Base-by-base conservation (phyloP, 2,113 vertebrate species). In the Poeciliopsis prolifica region DNA sequence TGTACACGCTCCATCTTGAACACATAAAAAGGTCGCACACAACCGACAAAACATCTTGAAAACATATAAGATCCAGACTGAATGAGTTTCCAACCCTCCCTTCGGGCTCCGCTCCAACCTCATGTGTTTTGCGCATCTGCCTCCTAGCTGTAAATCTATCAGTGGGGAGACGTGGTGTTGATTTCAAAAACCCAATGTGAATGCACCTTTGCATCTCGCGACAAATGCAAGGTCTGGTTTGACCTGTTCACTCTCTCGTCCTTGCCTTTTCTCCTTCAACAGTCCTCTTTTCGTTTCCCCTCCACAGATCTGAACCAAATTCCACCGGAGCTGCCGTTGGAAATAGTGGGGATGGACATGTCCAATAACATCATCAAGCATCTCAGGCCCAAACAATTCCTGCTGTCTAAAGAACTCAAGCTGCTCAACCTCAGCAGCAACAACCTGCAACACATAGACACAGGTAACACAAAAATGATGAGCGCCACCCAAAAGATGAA, bases 401-500 rank as follows among this genome's bases (percentile, higher is more conserved):
- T 96, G 91, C 95, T 95, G 72, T 93, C 95, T 86, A 96, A 95
- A 87, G 96, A 98, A 74, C 87, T 99, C 86, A 98, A 97, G 90
- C 91, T 94, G 83, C 80, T 99, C 92, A 99, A 98, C 90, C 94
- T 99, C 65, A 98, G 96, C 85, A 95, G 95, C 90, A 99, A 98
- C 65, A 94, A 90, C 87, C 92, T 99, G 84, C 69, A 92, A 61
- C 94, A 84, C 74, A 96, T 99, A 84, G 96, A 98, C 81, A 95
- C 95, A 92, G 96, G 98, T 99, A 91, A 83, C 35, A 15, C 29
- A 37, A 10, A 13, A 31, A 12, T 17, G 30, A 13, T 22, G 2
- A 30, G 51, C 40, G 5, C 35, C 58, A n/a, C 13, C 72, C 22
- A 22, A 24, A 22, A 54, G 24, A 2, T 30, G 29, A 14, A 63